These are phyloP conservation scores for Dermolepida albohirtum DNA, from an alignment of 2,888 invertebrate species.

Conservation along the genomic window DNA sequence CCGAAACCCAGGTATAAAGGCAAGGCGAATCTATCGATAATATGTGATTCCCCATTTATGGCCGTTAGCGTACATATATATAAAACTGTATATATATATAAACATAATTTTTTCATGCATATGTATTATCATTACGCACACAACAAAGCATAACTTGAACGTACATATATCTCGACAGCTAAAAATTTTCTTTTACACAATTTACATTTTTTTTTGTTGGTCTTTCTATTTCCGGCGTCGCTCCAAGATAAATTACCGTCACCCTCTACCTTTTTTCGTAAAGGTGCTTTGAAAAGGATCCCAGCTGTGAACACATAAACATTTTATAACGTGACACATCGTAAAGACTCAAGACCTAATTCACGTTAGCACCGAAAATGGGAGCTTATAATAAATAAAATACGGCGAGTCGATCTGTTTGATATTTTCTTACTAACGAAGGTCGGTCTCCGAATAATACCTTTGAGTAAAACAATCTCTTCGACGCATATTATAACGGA, in stretches of 20 bases:
- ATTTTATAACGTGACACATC: constrained; percentile 46
- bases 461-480: too few relatives aligned
- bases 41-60: too few relatives aligned
- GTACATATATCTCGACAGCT: too few relatives aligned
- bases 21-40: too few relatives aligned
- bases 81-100: too few relatives aligned
- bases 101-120: too few relatives aligned
- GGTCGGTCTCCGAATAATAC: too few relatives aligned
- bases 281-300: constrained; percentile 47
- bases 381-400: constrained; percentile 21
- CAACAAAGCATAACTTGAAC: constrained; percentile 2
- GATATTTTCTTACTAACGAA: background rate
- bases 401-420: constrained; percentile 17
- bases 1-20: too few relatives aligned
- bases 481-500: too few relatives aligned
- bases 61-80: too few relatives aligned
- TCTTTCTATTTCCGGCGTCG: constrained; percentile 20
- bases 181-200: constrained; percentile 1
- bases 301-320: constrained; percentile 48
- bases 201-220: constrained; percentile 21
- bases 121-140: too few relatives aligned
- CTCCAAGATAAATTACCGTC: constrained; percentile 26
- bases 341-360: constrained; percentile 30
- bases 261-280: constrained; percentile 24
- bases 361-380: constrained; percentile 29